Evolutionary conservation across 2,888 invertebrate species (phyloP), one percentile per base, ranked within the genome.

Genomic region (Leucania comma): DNA sequence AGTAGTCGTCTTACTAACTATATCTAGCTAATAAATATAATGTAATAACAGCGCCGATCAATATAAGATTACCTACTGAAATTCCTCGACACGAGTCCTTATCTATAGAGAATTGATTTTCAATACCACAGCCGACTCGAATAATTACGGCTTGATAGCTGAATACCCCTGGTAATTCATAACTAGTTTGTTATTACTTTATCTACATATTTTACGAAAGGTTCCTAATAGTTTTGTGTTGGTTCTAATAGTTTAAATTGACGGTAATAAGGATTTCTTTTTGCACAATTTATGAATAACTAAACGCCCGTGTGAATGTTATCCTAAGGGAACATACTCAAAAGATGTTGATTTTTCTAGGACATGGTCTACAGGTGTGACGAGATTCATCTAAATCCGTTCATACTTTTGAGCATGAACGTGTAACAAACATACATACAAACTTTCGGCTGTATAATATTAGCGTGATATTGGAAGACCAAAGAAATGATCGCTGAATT

Each of bases 81-180:
- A 68, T 56, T 67, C 64, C 64, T 76, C 20, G 51, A 76, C 67
- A 54, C 66, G n/a, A 58, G 50, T 48, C 62, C 38, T 68, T 80
- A 72, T 80, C 67, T 60, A 62, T 59, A 58, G 54, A 53, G 32
- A 65, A 78, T 80, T 75, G 67, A 76, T 80, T 78, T 75, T 80
- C 66, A 54, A 71, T 67, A 78, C 63, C 57, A 58, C 54, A 80
- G 48, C 53, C 57, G 50, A 60, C 24, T 68, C n/a, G 51, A 76
- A 56, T 72, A 68, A 72, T 67, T 80, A 67, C 42, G 53, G 12
- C 24, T 75, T 58, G 42, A 65, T 51, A 51, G 48, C 48, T 78
- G 50, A 80, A 75, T 65, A 57, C 67, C 54, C 35, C 20, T n/a
- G 60, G 24, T 56, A 69, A 75, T 75, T 60, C 60, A 70, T 64